Percentiles rank a stretch among this genome's conserved stretches.
phyloP scores from a whole-genome alignment of 2,797 vertebrate species.

The Anabacerthia variegaticeps region DNA sequence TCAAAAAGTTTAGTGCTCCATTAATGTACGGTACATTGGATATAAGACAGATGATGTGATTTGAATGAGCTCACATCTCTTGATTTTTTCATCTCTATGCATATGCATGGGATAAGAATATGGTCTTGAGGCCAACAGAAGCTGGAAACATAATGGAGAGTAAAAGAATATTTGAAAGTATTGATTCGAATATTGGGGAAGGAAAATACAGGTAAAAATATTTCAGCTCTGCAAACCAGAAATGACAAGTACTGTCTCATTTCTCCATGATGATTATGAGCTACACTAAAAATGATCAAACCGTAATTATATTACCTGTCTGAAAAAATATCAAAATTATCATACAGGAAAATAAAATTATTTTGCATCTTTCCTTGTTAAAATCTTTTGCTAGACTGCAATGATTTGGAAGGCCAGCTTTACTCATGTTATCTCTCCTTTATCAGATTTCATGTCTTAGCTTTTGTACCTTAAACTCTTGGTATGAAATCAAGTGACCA shows the following conservation, averaged over 20 bases:
- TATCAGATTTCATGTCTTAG: not conserved
- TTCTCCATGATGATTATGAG: not conserved
- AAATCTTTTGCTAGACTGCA: not conserved
- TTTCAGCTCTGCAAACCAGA: not conserved
- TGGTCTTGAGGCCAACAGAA: not conserved
- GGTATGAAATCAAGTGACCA: not conserved
- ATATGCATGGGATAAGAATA: not conserved
- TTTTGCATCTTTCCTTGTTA: not conserved
- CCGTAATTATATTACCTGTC: not conserved
- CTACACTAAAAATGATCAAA: not conserved
- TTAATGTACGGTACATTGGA: not conserved
- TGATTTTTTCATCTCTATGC: constrained; percentile 9
- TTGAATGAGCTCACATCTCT: not conserved
- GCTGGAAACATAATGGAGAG: not conserved
- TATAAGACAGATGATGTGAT: constrained; percentile 8
- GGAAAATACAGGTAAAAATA: not conserved
- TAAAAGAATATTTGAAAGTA: not conserved
- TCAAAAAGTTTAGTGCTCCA: not conserved
- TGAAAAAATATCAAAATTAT: not conserved
- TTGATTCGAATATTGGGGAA: not conserved
- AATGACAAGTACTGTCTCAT: not conserved
- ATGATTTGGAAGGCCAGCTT: not conserved
- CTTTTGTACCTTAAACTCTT: not conserved
- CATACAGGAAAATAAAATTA: not conserved
- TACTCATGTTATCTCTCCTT: not conserved